Evolutionary conservation across 1,140 invertebrate genomes (phyloP).

Genomic region (Antheraea mylitta): DNA sequence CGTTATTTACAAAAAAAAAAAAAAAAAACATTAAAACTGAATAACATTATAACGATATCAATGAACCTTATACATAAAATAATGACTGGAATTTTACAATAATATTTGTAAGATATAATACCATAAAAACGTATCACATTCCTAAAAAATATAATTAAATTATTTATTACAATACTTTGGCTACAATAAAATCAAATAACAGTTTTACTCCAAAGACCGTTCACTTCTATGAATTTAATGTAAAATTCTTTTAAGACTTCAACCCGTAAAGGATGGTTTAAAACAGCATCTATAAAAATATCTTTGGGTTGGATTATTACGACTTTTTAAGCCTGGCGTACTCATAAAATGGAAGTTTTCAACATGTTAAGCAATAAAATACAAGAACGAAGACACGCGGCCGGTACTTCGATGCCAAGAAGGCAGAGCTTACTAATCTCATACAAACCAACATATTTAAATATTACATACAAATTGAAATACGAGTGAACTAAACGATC

Average conservation of each 20-base stretch:
- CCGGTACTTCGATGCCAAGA: not conserved
- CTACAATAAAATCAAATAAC: slow-evolving; percentile 23
- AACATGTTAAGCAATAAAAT: not conserved
- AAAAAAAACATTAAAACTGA: slow-evolving; percentile 32
- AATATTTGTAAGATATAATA: slow-evolving; percentile 32
- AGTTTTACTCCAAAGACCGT: slow-evolving; percentile 14
- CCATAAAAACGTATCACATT: slow-evolving; percentile 46
- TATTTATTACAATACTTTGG: slow-evolving; percentile 37
- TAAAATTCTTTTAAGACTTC: slow-evolving; percentile 17
- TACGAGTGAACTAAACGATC: not conserved
- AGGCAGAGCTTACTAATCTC: not conserved
- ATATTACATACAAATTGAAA: not conserved
- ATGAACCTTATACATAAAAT: slow-evolving; percentile 40
- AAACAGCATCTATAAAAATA: slow-evolving; percentile 17
- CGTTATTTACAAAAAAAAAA: slow-evolving; percentile 54
- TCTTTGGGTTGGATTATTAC: slow-evolving; percentile 19
- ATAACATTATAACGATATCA: slow-evolving; percentile 44
- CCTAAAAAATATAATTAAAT: slow-evolving; percentile 35
- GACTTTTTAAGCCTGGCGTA: not conserved
- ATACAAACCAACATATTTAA: not conserved
- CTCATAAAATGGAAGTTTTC: not conserved
- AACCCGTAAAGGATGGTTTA: slow-evolving; percentile 2
- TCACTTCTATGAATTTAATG: slow-evolving; percentile 25
- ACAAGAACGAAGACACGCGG: not conserved
- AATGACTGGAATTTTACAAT: slow-evolving; percentile 50